Percentiles rank a stretch among this genome's conserved stretches.
Conservation (phyloP, 2,113 vertebrate genomes). For the Rhadina sibilatrix region DNA sequence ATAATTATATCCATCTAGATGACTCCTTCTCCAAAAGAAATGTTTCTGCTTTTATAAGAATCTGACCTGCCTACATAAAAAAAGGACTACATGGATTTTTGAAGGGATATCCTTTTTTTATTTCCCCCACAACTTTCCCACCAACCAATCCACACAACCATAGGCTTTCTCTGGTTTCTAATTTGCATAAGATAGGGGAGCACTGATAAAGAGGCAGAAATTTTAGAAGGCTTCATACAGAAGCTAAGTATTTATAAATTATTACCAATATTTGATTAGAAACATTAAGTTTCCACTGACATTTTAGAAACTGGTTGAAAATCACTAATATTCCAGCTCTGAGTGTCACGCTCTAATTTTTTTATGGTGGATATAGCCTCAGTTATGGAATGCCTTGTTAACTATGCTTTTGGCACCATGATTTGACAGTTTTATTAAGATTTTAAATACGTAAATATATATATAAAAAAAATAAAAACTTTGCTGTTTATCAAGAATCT, state of each 20-base stretch:
- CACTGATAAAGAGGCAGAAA: background rate
- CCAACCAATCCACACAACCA: background rate
- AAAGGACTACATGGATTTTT: background rate
- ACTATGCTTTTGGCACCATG: background rate
- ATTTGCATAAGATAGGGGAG: background rate
- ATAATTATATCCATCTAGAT: background rate
- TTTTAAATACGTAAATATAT: background rate
- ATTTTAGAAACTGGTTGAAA: background rate
- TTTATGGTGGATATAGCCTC: background rate
- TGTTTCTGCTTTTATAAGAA: background rate
- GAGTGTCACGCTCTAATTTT: background rate
- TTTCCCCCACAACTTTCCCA: background rate
- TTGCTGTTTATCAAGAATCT: background rate
- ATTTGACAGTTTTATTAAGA: background rate
- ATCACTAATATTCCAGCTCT: background rate
- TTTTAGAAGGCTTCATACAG: background rate
- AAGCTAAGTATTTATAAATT: background rate
- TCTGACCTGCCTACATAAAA: background rate
- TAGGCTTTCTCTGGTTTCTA: background rate
- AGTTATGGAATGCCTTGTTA: background rate
- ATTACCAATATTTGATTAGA: background rate
- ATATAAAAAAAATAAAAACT: background rate
- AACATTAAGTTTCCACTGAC: background rate
- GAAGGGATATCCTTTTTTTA: background rate
- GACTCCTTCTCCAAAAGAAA: background rate